These are phyloP conservation scores for Prochilodus magdalenae DNA, from an alignment of 2,113 vertebrate genomes.

Conservation along the genomic window DNA sequence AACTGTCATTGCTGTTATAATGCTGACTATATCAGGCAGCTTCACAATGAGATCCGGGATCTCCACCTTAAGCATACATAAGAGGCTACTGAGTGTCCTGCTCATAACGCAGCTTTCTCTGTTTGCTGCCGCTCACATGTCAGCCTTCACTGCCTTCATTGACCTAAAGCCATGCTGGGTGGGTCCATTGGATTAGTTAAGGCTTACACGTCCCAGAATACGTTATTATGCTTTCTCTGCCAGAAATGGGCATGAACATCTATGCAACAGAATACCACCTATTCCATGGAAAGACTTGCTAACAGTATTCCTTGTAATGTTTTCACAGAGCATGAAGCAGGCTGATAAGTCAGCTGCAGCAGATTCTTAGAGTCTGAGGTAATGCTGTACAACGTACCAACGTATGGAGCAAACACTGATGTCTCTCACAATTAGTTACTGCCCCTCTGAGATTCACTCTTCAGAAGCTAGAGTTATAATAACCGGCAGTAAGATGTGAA, in stretches of 20 bases:
- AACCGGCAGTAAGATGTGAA: not conserved
- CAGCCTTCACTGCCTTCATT: not conserved
- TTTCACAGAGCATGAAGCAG: conserved; percentile 20
- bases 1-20: not conserved
- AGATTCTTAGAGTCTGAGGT: conserved; percentile 40
- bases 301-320: conserved; percentile 8
- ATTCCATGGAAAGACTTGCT: conserved; percentile 21
- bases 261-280: conserved; percentile 10
- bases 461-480: not conserved
- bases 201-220: conserved; percentile 15
- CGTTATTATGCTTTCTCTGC: not conserved
- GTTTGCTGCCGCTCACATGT: not conserved
- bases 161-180: not conserved
- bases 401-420: not conserved
- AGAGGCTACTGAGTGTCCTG: not conserved
- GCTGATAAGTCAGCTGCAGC: conserved; percentile 18
- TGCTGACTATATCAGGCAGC: not conserved
- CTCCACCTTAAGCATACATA: not conserved
- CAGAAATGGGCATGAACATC: not conserved
- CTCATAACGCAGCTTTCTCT: not conserved
- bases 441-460: not conserved
- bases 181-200: not conserved
- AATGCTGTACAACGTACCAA: conserved; percentile 17
- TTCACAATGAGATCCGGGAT: not conserved
- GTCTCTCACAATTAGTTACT: not conserved